Percentiles rank a stretch among this genome's conserved stretches.
Evolutionary conservation across 1,140 invertebrate species (phyloP).

Genomic region (Nasonia giraulti): DNA sequence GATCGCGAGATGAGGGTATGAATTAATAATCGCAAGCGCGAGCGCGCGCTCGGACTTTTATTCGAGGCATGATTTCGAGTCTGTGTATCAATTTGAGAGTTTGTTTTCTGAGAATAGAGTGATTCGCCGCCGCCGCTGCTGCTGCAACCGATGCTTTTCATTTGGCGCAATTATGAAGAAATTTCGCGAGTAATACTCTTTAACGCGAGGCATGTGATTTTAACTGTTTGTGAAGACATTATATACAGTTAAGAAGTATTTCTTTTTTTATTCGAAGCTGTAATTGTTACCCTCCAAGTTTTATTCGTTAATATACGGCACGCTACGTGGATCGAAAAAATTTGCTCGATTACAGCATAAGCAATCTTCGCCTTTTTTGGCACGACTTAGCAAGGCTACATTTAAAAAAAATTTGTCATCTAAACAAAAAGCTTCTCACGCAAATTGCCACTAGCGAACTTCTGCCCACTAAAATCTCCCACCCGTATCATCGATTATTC

Average conservation of each 20-base stretch:
- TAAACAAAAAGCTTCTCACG: no score
- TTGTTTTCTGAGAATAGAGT: no score
- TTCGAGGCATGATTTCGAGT: background rate
- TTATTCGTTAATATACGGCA: background rate
- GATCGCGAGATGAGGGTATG: background rate
- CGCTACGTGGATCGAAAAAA: no score
- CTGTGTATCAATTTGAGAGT: no score
- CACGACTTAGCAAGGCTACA: no score
- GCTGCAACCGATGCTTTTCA: background rate
- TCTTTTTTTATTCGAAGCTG: background rate
- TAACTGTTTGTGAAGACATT: slow-evolving; percentile 4
- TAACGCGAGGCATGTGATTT: background rate
- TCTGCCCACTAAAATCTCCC: background rate
- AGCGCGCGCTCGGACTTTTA: slow-evolving; percentile 9
- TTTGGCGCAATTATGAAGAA: background rate
- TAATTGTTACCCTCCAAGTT: background rate
- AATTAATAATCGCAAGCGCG: background rate
- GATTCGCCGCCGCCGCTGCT: no score
- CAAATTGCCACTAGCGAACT: no score
- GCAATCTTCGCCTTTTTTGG: no score
- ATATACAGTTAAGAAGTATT: background rate
- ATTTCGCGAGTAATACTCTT: background rate
- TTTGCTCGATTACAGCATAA: no score
- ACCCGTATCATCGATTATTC: background rate
- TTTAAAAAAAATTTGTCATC: no score